Base-by-base conservation (phyloP, 2,113 vertebrate genomes). In the Circaetus gallicus region DNA sequence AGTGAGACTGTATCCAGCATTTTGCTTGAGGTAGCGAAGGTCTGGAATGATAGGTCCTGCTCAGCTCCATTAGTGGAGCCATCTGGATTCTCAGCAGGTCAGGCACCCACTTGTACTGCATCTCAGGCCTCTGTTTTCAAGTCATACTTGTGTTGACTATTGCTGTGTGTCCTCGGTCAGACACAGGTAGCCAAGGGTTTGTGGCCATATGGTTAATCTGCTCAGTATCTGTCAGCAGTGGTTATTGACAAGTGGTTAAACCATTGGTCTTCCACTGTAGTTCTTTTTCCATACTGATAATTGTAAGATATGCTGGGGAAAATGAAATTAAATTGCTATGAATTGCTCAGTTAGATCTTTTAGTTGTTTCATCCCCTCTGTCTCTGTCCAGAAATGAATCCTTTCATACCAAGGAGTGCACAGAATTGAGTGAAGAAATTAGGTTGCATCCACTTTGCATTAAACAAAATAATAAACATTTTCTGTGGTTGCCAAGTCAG, bases 71-170 rank as follows among this genome's bases (percentile, higher is more conserved):
- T 32, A 24, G 32, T 36, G 45, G 32, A 66, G 36, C 47, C 1
- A 0, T 34, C 36, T 43, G 66, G 36, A 16, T 11, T 38, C 26
- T 34, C 12, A 20, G 32, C 15, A 38, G 43, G 12, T 34, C 2
- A 3, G 32, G 6, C 24, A 34, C 29, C 19, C 20, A 5, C 16
- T 11, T 45, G 34, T n/a, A n/a, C n/a, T 1, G 3, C 42, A 19
- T 31, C 42, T 56, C 22, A 24, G 36, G 22, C 40, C 40, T 45
- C 45, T 8, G 34, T 40, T 40, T 47, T 52, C 11, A 11, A 6
- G 7, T 43, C 63, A 53, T 32, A 2, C 21, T 76, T 43, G 26
- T 1, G 1, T 11, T 19, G 52, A 7, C 32, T 28, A 0, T 59
- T 53, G 47, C n/a, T 62, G 26, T 1, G 11, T 38, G 38, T 61